Conservation (phyloP, 2,797 vertebrate species). For the Microhierax caerulescens region DNA sequence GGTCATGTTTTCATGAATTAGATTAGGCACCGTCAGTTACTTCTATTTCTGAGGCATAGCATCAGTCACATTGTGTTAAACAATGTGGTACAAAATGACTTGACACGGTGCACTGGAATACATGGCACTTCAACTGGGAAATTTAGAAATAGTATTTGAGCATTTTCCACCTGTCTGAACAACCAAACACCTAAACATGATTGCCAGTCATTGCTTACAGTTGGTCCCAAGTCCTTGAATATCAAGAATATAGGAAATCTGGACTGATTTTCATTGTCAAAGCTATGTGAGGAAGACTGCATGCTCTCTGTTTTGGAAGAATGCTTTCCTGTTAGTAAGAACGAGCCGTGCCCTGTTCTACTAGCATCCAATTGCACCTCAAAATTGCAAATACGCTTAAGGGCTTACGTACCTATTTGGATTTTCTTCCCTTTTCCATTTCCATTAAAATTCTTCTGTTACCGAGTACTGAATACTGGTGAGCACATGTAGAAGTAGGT, state of each 20-base stretch:
- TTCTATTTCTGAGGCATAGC: conserved; percentile 26
- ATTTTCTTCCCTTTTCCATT: neutral
- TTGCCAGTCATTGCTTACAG: neutral
- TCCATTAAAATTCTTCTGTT: neutral
- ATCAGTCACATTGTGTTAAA: conserved; percentile 46
- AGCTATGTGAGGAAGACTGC: neutral
- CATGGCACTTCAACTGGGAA: neutral
- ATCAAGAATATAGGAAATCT: neutral
- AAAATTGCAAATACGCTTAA: neutral
- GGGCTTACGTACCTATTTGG: accelerated
- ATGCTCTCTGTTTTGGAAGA: neutral
- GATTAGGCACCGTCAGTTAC: conserved; percentile 47
- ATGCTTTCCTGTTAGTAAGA: neutral
- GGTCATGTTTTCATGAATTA: conserved; percentile 52
- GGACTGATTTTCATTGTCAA: neutral
- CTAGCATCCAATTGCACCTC: neutral
- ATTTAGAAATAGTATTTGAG: neutral
- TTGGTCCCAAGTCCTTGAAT: neutral
- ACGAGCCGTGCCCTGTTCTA: neutral
- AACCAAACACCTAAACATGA: neutral
- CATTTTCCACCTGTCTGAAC: conserved; percentile 13
- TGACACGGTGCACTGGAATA: conserved; percentile 3
- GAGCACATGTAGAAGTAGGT: neutral
- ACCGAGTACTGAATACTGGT: neutral
- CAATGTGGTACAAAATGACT: neutral